These are phyloP conservation scores for Ibidorhyncha struthersii DNA, from an alignment of 2,113 vertebrate species.

Conservation along the genomic window DNA sequence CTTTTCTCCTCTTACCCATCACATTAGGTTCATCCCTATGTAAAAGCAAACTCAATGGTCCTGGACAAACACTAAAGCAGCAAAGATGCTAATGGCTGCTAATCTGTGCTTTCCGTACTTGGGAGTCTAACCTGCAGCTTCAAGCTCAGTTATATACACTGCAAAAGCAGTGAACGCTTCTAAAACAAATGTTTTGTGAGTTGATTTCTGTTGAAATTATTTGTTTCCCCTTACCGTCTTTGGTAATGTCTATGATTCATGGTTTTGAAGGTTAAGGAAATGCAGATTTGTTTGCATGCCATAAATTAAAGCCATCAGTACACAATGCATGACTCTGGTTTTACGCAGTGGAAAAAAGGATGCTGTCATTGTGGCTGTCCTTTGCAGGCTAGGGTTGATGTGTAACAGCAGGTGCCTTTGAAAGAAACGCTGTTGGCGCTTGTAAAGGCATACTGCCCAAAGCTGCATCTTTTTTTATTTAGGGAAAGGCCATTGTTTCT, in stretches of 20 bases:
- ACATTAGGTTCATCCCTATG: not conserved
- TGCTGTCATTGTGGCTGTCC: slow-evolving; percentile 34
- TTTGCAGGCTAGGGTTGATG: slow-evolving; percentile 38
- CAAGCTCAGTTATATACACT: not conserved
- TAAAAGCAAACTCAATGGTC: not conserved
- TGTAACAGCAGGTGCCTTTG: slow-evolving; percentile 61
- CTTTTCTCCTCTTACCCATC: not conserved
- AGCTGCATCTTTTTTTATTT: slow-evolving; percentile 40
- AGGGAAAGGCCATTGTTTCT: slow-evolving; percentile 49
- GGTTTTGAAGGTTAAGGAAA: slow-evolving; percentile 46
- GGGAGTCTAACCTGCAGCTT: not conserved
- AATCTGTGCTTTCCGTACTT: not conserved
- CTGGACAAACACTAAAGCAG: not conserved
- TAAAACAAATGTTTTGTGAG: not conserved
- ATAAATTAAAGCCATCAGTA: slow-evolving; percentile 50
- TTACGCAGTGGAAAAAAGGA: not conserved
- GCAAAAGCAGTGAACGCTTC: not conserved
- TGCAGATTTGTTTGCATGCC: not conserved
- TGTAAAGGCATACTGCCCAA: slow-evolving; percentile 36
- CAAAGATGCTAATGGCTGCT: not conserved
- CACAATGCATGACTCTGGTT: slow-evolving; percentile 8
- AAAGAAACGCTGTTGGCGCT: slow-evolving; percentile 42
- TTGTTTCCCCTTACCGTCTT: not conserved
- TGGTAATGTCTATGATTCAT: not conserved
- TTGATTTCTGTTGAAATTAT: not conserved